Evolutionary conservation across 2,888 invertebrate species (phyloP), one percentile per base, ranked within the genome.

Genomic region (Aspidiotus rigidus): DNA sequence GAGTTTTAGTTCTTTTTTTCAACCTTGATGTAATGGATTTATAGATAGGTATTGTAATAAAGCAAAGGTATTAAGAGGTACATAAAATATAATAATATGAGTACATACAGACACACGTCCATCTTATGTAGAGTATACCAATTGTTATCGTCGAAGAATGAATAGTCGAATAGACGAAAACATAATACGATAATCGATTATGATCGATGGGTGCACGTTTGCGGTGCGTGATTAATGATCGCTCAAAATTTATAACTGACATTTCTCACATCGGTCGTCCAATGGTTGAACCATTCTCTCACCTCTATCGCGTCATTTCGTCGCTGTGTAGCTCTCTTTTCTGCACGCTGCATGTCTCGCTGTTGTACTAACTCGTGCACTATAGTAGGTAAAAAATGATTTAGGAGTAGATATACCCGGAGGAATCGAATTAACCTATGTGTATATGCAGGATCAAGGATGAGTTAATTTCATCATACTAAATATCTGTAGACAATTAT

Each of bases 401-500:
- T 57, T 42, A 64, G 28, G 40, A 64, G 56, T 56, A 56, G 57
- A 64, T 44, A n/a, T 64, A 64, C 55, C 64, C 55, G 55, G 55
- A 56, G 56, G 64, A 64, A 64, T 64, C 55, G 16, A 64, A 56
- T 64, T 64, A 64, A 64, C 64, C 64, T 64, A 60, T 59, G 39
- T 59, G 59, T n/a, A n/a, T 5, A 28, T 56, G 64, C 64, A 64
- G 64, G 64, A 64, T 64, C 64, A 64, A 64, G 64, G 64, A 64
- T 64, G 56, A 55, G 57, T 55, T 56, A 64, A 64, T 56, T 55
- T 64, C 57, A 17, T 56, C 28, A 28, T 5, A 28, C 28, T 28
- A 28, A 28, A 28, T 28, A 28, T 28, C 28, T 28, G 28, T 28
- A 28, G 28, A 28, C 28, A 28, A 28, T 28, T 28, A 28, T 28